Base-by-base conservation (phyloP, 2,888 invertebrate species). In the Myopa tessellatipennis region DNA sequence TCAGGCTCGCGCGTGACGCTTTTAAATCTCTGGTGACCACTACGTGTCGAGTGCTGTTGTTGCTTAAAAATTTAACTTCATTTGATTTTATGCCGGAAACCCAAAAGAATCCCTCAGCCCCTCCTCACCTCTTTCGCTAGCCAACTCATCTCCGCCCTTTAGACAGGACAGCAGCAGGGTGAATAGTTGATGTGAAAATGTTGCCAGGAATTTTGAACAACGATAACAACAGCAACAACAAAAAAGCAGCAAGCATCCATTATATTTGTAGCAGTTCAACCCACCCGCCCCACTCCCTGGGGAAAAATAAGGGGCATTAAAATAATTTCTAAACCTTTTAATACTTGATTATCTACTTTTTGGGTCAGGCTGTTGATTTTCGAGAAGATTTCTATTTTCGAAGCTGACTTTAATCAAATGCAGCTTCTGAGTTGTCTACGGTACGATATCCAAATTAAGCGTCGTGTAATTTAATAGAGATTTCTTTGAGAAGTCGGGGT, bases 61-160 rank as follows among this genome's bases (percentile, higher is more conserved):
- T 55, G 55, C 38, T 40, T 67, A 67, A 67, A 67, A 67, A 36
- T 40, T 67, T n/a, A 67, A 18, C 69, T 45, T 52, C 36, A 63
- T 63, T 34, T 63, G 26, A 4, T 63, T 36, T 10, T 60, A 16
- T 8, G 60, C 26, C 16, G 60, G 68, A 68, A 45, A 38, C 40
- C 4, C 12, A 52, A 69, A 14, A 8, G n/a, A 52, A 52, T 50
- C 26, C 45, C 18, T 4, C 5, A n/a, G 5, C 52, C 14, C 10
- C 12, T 18, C 52, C 18, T n/a, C 18, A 8, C n/a, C 34, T 16
- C 69, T 16, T 26, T 18, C 50, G 16, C 36, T 36, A 3, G 7
- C 36, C 16, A 6, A 18, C 18, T n/a, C 40, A 5, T 52, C 16
- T 4, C 7, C 26, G 10, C 4, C 5, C 26, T 16, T 70, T 6